A percentile compares a stretch with the other conserved stretches of the same genome.
Conservation (phyloP, 2,113 vertebrate genomes). For the Ochotona princeps region DNA sequence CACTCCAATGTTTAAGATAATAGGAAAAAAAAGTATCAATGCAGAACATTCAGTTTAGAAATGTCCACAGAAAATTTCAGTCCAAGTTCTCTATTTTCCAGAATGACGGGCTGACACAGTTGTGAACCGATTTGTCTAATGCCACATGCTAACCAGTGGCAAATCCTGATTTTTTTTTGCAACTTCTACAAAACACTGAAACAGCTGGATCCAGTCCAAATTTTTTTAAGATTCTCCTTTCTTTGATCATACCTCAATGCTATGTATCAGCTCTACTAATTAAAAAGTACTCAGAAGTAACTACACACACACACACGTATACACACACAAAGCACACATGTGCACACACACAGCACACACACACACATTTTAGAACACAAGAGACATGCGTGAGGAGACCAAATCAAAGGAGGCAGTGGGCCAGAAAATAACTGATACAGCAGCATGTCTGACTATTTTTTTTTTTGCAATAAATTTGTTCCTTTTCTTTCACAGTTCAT, state of each 20-base stretch:
- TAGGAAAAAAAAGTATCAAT: not conserved
- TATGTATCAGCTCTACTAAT: not conserved
- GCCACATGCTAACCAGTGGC: not conserved
- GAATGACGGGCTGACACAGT: not conserved
- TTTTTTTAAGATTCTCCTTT: not conserved
- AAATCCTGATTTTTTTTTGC: not conserved
- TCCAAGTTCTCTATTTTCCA: not conserved
- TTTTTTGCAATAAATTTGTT: not conserved
- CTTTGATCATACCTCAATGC: not conserved
- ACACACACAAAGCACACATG: not conserved
- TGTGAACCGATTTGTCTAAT: not conserved
- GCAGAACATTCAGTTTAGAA: not conserved
- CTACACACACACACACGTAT: not conserved
- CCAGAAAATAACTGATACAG: no score
- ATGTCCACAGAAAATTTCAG: not conserved
- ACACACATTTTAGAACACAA: not conserved
- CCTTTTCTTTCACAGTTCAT: not conserved
- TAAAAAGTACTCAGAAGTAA: not conserved
- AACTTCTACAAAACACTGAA: not conserved
- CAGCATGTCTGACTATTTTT: not conserved
- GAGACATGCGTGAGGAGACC: not conserved
- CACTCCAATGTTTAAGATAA: not conserved
- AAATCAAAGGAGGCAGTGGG: not conserved
- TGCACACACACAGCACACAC: not conserved
- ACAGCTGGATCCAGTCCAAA: not conserved